Conservation (phyloP, 2,888 invertebrate genomes). For the Malacosoma neustria region DNA sequence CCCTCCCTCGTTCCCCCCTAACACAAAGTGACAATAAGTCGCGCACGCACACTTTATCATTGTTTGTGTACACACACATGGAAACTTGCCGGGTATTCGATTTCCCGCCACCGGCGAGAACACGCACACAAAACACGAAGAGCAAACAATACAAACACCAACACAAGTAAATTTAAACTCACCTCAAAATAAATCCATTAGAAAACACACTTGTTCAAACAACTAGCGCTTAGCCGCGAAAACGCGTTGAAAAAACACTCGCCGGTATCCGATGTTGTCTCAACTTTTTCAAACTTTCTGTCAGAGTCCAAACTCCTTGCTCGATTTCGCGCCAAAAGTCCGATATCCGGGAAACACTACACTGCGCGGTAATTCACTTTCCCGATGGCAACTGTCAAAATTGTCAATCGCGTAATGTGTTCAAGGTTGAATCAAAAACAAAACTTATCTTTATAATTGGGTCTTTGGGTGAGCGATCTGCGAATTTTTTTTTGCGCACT, state of each 20-base stretch:
- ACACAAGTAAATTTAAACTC: conserved; percentile 75
- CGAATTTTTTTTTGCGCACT: conserved; percentile 36
- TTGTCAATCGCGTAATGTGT: conserved; percentile 10
- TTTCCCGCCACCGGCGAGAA: conserved; percentile 70
- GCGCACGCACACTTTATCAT: conserved; percentile 44
- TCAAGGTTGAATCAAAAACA: conserved; percentile 27
- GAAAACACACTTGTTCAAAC: conserved; percentile 76
- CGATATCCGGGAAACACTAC: conserved; percentile 19
- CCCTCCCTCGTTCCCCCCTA: conserved; percentile 65
- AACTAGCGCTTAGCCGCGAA: conserved; percentile 75
- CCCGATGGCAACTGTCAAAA: conserved; percentile 24
- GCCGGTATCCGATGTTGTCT: conserved; percentile 59
- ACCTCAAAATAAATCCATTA: conserved; percentile 76
- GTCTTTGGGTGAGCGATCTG: conserved; percentile 34
- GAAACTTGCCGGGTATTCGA: conserved; percentile 67
- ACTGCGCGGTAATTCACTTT: conserved; percentile 16
- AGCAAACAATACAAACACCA: conserved; percentile 73
- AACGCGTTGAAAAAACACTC: conserved; percentile 73
- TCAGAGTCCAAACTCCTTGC: conserved; percentile 28
- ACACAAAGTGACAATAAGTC: conserved; percentile 70
- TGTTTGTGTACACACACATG: conserved; percentile 65
- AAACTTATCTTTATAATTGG: conserved; percentile 33
- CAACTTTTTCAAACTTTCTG: conserved; percentile 70
- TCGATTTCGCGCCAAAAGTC: conserved; percentile 50
- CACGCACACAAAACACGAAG: conserved; percentile 69